Evolutionary conservation across 2,888 invertebrate species (phyloP), one percentile per base, ranked within the genome.

Genomic region (Chrysina gloriosa): DNA sequence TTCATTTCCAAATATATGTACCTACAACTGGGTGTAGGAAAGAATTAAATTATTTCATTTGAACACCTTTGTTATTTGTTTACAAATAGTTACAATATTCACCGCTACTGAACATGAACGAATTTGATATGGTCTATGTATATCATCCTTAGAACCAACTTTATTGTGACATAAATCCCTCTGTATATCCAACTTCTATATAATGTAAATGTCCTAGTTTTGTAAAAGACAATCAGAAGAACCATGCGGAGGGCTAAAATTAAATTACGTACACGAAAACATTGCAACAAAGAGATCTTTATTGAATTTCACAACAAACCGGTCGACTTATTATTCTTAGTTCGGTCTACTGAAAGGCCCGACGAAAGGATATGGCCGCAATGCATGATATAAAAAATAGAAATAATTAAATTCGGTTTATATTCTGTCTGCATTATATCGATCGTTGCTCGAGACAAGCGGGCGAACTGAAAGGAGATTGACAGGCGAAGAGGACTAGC

Each of bases 401-500:
- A 64, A 36, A 64, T 64, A 64, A 64, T 64, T 64, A 64, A 64
- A 36, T 36, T 34, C 50, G 36, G 64, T 50, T 34, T 39, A 52
- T 52, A 52, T 39, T 34, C 64, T 39, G 52, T 64, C 52, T 52
- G 39, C 50, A 64, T 64, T 66, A 69, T 65, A 71, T 68, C 56
- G 67, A 69, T 71, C 68, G 63, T 68, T 65, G 42, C 58, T 36
- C 45, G 52, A 56, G 63, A 65, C 67, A 65, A 66, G 63, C 54
- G 14, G 58, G 25, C 39, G 39, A 67, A 58, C 50, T 42, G 65
- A 42, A 63, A 69, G 73, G 72, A 67, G 74, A 74, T 74, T 71
- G 74, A 74, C 74, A 73, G 71, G 67, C 66, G 54, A 63, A 52
- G 71, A 70, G 70, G 71, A 71, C 69, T 71, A 69, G 67, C 69